Evolutionary conservation across 2,113 vertebrate genomes (phyloP).

Genomic region (Oxyruncus cristatus): DNA sequence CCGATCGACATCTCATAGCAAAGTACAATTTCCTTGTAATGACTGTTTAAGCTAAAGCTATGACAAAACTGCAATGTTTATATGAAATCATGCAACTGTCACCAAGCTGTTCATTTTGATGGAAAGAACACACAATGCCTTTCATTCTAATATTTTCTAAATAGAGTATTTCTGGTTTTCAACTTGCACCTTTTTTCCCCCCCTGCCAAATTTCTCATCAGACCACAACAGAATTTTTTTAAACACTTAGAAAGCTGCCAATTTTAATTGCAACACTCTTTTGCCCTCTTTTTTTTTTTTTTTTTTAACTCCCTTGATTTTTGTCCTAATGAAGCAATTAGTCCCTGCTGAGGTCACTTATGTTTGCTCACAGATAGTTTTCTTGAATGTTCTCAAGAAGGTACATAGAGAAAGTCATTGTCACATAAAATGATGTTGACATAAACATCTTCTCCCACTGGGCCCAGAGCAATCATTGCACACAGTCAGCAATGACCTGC

Average conservation of each 20-base stretch:
- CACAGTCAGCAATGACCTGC: neutral
- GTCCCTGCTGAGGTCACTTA: neutral
- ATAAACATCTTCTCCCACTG: neutral
- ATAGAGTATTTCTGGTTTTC: neutral
- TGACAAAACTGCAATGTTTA: slow-evolving; percentile 3
- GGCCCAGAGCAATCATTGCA: neutral
- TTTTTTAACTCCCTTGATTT: neutral
- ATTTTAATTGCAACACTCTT: neutral
- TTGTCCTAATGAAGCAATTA: slow-evolving; percentile 16
- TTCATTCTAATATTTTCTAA: neutral
- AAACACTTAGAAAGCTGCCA: neutral
- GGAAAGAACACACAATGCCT: neutral
- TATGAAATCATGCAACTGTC: slow-evolving; percentile 19
- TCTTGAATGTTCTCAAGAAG: neutral
- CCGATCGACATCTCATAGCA: neutral
- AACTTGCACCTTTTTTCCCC: neutral
- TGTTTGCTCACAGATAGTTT: neutral
- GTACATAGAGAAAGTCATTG: neutral
- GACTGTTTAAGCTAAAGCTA: neutral
- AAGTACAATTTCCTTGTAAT: neutral
- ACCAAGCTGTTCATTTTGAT: slow-evolving; percentile 10
- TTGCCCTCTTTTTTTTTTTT: neutral
- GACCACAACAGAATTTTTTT: neutral
- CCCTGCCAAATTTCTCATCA: neutral
- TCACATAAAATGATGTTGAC: neutral